Conservation (phyloP, 2,113 vertebrate species). For the Turnix velox region DNA sequence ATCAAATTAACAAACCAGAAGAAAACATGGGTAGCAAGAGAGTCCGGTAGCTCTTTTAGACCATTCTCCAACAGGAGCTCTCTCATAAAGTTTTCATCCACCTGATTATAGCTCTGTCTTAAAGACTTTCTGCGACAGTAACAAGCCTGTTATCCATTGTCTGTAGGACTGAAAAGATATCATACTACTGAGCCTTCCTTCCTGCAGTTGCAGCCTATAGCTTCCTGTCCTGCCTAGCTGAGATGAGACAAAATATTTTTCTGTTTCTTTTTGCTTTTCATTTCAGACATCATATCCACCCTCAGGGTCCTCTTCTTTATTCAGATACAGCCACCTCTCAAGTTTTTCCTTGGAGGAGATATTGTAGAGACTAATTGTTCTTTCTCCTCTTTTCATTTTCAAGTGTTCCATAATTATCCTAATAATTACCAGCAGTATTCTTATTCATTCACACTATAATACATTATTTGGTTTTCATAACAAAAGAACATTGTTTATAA, state of each 20-base stretch:
- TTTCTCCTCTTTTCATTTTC: not conserved
- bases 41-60: not conserved
- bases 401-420: not conserved
- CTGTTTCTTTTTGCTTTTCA: not conserved
- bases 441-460: not conserved
- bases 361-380: not conserved
- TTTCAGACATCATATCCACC: not conserved
- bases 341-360: not conserved
- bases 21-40: not conserved
- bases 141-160: not conserved
- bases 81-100: not conserved
- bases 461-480: not conserved
- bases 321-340: not conserved
- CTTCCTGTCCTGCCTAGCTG: not conserved
- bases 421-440: not conserved
- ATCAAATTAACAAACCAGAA: not conserved
- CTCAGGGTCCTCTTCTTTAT: not conserved
- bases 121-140: not conserved
- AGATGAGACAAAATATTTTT: not conserved
- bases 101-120: not conserved
- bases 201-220: not conserved
- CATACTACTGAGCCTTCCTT: not conserved
- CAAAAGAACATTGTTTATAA: not conserved
- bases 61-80: not conserved
- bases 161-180: not conserved